Conservation (phyloP, 2,797 vertebrate species). For the Chelon auratus region DNA sequence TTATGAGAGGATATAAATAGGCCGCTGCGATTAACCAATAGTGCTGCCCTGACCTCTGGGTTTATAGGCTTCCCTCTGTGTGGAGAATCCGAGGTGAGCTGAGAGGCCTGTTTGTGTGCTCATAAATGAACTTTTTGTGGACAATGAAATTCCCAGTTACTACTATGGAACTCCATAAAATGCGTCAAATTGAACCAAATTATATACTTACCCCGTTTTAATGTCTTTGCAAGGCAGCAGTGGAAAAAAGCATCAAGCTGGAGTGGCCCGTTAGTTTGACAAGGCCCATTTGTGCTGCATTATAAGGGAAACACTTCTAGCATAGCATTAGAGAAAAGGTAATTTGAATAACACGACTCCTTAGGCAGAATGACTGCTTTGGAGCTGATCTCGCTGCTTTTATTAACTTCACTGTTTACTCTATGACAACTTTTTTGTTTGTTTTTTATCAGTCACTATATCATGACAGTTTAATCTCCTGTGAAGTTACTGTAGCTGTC, state of each 20-base stretch:
- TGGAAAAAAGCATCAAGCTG: slow-evolving; percentile 18
- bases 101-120: slow-evolving; percentile 16
- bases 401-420: too few species aligned
- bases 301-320: not conserved
- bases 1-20: slow-evolving; percentile 42
- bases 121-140: slow-evolving; percentile 23
- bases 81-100: not conserved
- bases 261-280: not conserved
- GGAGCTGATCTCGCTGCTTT: too few species aligned
- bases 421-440: too few species aligned
- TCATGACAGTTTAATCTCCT: too few species aligned
- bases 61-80: slow-evolving; percentile 2
- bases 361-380: not conserved
- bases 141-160: not conserved
- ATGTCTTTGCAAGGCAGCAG: not conserved
- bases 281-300: not conserved
- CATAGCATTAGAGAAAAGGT: not conserved
- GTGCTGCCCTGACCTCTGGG: slow-evolving; percentile 32
- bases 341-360: not conserved
- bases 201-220: not conserved
- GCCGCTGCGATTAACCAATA: slow-evolving; percentile 30
- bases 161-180: slow-evolving; percentile 11
- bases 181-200: not conserved
- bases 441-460: too few species aligned
- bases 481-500: too few species aligned